These are phyloP conservation scores for Charadrius vociferus DNA, from an alignment of 2,113 vertebrate genomes.

Conservation along the genomic window DNA sequence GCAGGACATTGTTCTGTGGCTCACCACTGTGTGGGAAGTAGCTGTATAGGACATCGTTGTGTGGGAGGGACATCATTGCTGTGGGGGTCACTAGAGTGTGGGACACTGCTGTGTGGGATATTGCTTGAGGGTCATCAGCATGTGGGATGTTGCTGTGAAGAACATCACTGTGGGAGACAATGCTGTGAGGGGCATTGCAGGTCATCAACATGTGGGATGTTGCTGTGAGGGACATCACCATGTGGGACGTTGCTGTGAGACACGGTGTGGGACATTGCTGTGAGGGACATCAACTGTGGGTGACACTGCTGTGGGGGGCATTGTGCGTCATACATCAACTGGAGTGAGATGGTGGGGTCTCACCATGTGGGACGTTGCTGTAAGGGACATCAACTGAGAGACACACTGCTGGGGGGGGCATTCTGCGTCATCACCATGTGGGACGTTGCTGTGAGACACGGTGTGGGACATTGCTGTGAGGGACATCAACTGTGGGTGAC, in stretches of 20 bases:
- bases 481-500: too few relatives aligned
- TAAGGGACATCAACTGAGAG: too few relatives aligned
- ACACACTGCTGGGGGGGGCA: not conserved
- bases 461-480: too few relatives aligned
- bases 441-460: too few relatives aligned
- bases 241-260: too few relatives aligned
- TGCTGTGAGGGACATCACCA: not conserved
- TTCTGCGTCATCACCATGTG: too few relatives aligned
- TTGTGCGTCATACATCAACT: not conserved
- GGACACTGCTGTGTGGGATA: not conserved
- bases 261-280: too few relatives aligned
- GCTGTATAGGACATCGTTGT: fast-evolving
- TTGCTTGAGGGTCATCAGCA: not conserved
- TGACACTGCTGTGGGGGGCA: not conserved
- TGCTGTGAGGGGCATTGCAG: not conserved
- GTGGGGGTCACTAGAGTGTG: not conserved
- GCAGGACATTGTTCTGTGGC: not conserved
- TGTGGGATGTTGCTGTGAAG: not conserved
- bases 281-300: not conserved
- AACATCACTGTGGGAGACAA: not conserved
- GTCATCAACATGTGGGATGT: not conserved
- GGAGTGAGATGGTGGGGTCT: too few relatives aligned
- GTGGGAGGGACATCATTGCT: not conserved
- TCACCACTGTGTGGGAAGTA: not conserved
- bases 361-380: not conserved